phyloP scores from a whole-genome alignment of 2,888 invertebrate species.

The Dermolepida albohirtum region DNA sequence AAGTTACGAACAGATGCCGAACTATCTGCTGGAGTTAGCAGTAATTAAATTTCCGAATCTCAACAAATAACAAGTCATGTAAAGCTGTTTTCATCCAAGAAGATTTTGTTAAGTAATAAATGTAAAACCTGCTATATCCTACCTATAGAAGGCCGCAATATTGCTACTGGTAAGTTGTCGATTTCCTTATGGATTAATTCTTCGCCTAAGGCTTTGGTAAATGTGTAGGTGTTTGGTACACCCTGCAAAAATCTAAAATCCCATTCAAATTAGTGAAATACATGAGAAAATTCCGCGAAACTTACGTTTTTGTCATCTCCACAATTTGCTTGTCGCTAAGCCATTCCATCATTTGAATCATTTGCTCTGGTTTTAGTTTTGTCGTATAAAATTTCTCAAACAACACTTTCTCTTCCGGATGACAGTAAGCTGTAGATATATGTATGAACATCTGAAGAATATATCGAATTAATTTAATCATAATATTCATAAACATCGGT shows the following conservation, averaged over 20 bases:
- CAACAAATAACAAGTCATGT: background rate
- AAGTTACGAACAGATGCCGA: too few species aligned
- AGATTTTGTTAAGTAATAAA: background rate
- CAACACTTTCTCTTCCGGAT: conserved; percentile 81
- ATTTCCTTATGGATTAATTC: conserved; percentile 70
- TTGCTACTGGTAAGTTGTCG: conserved; percentile 82
- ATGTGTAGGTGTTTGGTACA: conserved; percentile 95
- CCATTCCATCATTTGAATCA: conserved; percentile 2
- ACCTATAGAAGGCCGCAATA: conserved; percentile 93
- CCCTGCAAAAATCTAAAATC: conserved; percentile 51
- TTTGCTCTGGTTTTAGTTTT: conserved; percentile 56
- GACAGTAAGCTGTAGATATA: conserved; percentile 93
- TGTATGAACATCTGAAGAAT: conserved; percentile 73
- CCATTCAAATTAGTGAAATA: background rate
- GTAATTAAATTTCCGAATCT: too few species aligned
- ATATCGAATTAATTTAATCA: too few species aligned
- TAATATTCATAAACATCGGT: too few species aligned
- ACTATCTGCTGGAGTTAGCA: too few species aligned
- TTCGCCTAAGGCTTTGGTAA: conserved; percentile 94
- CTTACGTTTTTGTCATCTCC: conserved; percentile 1
- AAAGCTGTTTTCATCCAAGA: background rate
- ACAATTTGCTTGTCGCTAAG: background rate
- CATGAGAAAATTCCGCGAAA: background rate
- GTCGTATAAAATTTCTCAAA: conserved; percentile 85
- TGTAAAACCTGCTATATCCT: conserved; percentile 70